Evolutionary conservation across 92 coral and sea anemone genomes (phyloP).

Genomic region (Umimayanthus kanabou): DNA sequence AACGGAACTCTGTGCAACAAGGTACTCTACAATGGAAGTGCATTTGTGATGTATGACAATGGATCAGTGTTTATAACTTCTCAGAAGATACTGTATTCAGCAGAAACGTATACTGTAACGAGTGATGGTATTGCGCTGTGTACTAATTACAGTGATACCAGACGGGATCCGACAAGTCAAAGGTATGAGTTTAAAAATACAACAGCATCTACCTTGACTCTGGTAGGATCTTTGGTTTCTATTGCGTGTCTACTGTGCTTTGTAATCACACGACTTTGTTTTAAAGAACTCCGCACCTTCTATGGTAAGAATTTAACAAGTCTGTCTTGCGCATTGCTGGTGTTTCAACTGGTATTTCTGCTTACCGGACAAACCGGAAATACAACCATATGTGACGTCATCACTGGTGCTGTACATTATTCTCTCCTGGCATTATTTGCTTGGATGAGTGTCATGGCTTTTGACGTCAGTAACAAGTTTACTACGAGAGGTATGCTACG

Average conservation of each 20-base stretch:
- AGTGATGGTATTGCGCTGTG: neutral
- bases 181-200: too few species aligned
- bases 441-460: constrained; percentile 21
- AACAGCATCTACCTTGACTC: neutral
- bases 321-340: neutral
- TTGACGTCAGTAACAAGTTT: constrained; percentile 15
- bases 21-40: neutral
- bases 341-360: constrained; percentile 2
- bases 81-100: neutral
- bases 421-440: neutral
- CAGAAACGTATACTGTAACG: neutral
- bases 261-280: neutral
- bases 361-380: neutral
- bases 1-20: neutral
- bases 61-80: constrained; percentile 1
- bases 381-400: neutral
- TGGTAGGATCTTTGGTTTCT: neutral
- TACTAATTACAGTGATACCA: neutral
- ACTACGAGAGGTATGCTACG: neutral
- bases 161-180: too few species aligned
- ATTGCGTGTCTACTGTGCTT: constrained; percentile 16
- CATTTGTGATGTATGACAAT: neutral
- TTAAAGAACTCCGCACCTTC: constrained; percentile 13
- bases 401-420: neutral
- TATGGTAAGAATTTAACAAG: constrained; percentile 25